A percentile compares a stretch with the other conserved stretches of the same genome.
These are phyloP conservation scores for Heliocidaris tuberculata DNA, from an alignment of 35 echinoderm and acorn worm species.

Conservation along the genomic window DNA sequence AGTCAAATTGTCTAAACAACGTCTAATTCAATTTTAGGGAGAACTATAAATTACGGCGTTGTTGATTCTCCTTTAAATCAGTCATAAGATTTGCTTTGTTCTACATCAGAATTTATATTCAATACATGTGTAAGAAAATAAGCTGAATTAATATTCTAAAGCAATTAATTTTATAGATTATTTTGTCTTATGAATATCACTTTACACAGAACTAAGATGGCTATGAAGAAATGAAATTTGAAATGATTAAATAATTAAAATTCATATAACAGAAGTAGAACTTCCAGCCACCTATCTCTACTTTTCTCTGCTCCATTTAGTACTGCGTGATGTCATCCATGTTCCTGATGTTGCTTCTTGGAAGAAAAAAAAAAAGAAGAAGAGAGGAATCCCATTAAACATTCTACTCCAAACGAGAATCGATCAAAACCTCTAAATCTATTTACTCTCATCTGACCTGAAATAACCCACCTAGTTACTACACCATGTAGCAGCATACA, in stretches of 20 bases:
- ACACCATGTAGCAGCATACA: not conserved
- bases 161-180: not conserved
- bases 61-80: no score
- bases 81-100: no score
- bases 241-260: not conserved
- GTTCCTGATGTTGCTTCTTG: not conserved
- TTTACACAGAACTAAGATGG: not conserved
- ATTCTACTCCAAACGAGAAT: slow-evolving; percentile 17
- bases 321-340: not conserved
- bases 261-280: not conserved
- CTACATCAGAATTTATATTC: not conserved
- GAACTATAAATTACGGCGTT: no score
- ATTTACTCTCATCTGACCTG: slow-evolving; percentile 12
- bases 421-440: slow-evolving; percentile 10
- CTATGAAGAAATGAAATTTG: not conserved
- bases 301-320: not conserved
- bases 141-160: not conserved
- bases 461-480: slow-evolving; percentile 27
- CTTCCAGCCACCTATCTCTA: not conserved
- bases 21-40: no score
- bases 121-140: not conserved
- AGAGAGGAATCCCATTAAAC: not conserved
- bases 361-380: no score
- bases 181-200: not conserved
- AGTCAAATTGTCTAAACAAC: no score